Percentiles rank a stretch among this genome's conserved stretches.
Evolutionary conservation across 2,888 invertebrate species (phyloP).

Genomic region (Meganola albula): DNA sequence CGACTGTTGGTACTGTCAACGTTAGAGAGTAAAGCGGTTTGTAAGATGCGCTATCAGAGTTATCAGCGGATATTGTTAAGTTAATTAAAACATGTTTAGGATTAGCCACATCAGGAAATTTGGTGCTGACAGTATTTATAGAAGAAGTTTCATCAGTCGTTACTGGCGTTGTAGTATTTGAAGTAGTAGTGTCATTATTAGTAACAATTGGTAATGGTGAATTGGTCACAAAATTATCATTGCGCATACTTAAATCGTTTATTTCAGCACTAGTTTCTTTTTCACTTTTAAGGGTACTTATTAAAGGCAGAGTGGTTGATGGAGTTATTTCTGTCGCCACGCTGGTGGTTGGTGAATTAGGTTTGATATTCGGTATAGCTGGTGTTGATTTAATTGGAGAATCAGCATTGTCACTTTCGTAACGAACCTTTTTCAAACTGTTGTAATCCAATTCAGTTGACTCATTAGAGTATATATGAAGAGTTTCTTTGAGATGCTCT

Average conservation of each 20-base stretch:
- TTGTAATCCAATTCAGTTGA: slow-evolving; percentile 38
- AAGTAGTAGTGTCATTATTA: slow-evolving; percentile 35
- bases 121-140: slow-evolving; percentile 49
- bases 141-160: slow-evolving; percentile 29
- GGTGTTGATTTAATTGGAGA: slow-evolving; percentile 8
- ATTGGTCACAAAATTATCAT: slow-evolving; percentile 30
- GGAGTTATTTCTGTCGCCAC: neutral
- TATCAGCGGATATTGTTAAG: slow-evolving; percentile 87
- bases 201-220: slow-evolving; percentile 34
- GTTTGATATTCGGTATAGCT: no score
- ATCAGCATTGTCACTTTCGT: slow-evolving; percentile 40
- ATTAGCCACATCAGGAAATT: slow-evolving; percentile 52
- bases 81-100: slow-evolving; percentile 86
- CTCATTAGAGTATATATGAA: slow-evolving; percentile 60
- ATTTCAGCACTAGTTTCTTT: slow-evolving; percentile 20
- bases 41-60: slow-evolving; percentile 59
- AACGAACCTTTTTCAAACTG: slow-evolving; percentile 49
- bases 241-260: slow-evolving; percentile 28
- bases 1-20: slow-evolving; percentile 85
- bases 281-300: neutral
- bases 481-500: slow-evolving; percentile 55
- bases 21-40: slow-evolving; percentile 87
- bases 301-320: neutral
- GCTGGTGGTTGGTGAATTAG: no score
- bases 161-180: slow-evolving; percentile 24